phyloP scores from a whole-genome alignment of 2,888 invertebrate species.

The Synanthedon formicaeformis region DNA sequence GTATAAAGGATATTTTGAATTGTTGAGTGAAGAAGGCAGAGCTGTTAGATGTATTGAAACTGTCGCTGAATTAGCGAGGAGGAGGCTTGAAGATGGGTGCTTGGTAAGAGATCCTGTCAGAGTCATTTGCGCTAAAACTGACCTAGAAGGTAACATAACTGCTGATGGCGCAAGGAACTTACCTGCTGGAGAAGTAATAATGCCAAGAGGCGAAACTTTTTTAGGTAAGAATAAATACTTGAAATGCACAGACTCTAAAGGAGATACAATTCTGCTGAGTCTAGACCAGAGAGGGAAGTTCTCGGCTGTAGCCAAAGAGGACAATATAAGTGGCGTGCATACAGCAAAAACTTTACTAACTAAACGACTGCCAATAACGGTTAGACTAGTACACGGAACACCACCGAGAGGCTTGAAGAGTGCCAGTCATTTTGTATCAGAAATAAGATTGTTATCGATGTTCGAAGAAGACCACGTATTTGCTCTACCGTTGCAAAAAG shows the following conservation, averaged over 20 bases:
- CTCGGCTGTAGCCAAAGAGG: slow-evolving; percentile 91
- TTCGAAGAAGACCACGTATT: slow-evolving; percentile 90
- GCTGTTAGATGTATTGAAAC: slow-evolving; percentile 91
- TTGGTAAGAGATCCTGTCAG: slow-evolving; percentile 84
- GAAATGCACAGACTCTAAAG: slow-evolving; percentile 87
- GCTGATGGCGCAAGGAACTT: slow-evolving; percentile 80
- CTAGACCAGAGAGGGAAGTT: slow-evolving; percentile 92
- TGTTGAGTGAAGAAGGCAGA: slow-evolving; percentile 93
- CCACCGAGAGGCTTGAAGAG: slow-evolving; percentile 87
- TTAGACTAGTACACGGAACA: slow-evolving; percentile 90
- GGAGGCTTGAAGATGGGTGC: slow-evolving; percentile 80
- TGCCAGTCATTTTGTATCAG: slow-evolving; percentile 85
- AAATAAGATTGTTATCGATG: slow-evolving; percentile 83
- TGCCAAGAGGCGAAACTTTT: slow-evolving; percentile 79
- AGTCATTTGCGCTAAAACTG: slow-evolving; percentile 74
- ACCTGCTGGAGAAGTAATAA: slow-evolving; percentile 86
- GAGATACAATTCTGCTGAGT: slow-evolving; percentile 84
- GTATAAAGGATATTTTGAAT: slow-evolving; percentile 93
- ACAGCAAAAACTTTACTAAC: slow-evolving; percentile 88
- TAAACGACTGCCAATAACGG: slow-evolving; percentile 92
- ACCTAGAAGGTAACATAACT: slow-evolving; percentile 72
- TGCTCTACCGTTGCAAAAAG: slow-evolving; percentile 85
- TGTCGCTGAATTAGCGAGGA: slow-evolving; percentile 83
- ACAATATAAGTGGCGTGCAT: slow-evolving; percentile 95
- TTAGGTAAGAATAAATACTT: slow-evolving; percentile 82